Evolutionary conservation across 2,797 vertebrate species (phyloP).

Genomic region (Brachymystax lenok): DNA sequence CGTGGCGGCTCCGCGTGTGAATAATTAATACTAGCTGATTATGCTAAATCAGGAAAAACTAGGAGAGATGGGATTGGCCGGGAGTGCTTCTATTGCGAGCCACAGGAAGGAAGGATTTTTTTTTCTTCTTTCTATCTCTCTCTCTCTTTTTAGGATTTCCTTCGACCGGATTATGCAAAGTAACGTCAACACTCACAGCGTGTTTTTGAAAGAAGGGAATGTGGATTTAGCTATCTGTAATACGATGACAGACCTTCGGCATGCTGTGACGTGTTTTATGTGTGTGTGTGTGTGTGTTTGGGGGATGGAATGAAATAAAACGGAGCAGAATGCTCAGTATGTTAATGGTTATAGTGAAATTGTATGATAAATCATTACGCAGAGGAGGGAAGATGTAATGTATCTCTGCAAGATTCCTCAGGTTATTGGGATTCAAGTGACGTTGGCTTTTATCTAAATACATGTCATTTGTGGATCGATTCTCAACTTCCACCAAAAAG

Average conservation of each 20-base stretch:
- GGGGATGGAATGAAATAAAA: background rate
- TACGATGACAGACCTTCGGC: background rate
- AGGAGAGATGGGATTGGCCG: background rate
- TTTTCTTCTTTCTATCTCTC: background rate
- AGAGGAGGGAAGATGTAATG: background rate
- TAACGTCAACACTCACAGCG: slow-evolving; percentile 6
- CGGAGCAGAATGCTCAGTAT: background rate
- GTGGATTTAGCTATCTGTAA: slow-evolving; percentile 10
- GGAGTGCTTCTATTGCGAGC: slow-evolving; percentile 5
- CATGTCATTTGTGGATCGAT: background rate
- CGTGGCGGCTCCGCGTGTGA: slow-evolving; percentile 1
- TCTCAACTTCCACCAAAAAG: background rate
- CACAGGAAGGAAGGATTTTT: background rate
- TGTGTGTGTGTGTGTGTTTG: slow-evolving; percentile 3
- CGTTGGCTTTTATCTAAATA: background rate
- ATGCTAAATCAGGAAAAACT: slow-evolving; percentile 23
- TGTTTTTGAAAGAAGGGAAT: slow-evolving; percentile 4
- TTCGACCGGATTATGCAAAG: slow-evolving; percentile 9
- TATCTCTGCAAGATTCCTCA: background rate
- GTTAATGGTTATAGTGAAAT: background rate
- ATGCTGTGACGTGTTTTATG: background rate
- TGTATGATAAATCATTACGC: background rate
- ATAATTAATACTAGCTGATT: slow-evolving; percentile 29
- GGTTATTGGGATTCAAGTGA: background rate
- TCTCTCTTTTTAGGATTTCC: slow-evolving; percentile 3